Evolutionary conservation across 2,797 vertebrate genomes (phyloP), one percentile per base, ranked within the genome.

Genomic region (Acrocephalus scirpaceus): DNA sequence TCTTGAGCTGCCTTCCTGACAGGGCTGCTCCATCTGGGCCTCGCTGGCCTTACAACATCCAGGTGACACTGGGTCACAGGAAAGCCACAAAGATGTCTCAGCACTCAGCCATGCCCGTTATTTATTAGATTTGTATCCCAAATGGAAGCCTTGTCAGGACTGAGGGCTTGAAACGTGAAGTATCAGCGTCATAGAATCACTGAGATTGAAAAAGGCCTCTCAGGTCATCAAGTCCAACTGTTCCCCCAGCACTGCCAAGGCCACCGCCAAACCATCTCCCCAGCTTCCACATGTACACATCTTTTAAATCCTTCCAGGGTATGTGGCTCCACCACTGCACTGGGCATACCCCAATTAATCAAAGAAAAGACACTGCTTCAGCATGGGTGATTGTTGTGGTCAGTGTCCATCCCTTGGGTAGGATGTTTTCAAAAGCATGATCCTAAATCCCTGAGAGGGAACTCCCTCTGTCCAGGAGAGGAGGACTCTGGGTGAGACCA

Each of bases 331-430:
- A 64, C 14, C 23, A n/a, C 13, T 76, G n/a, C 29, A 13, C 44
- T 64, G 20, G 11, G 36, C 36, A 64, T 16, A 10, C 7, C 12
- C 10, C 53, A 45, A 3, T 18, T 58, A 44, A 77, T 4, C 58
- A 14, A 26, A 62, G 42, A 58, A 42, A 67, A 47, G 30, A 11
- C 70, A 12, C 2, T 11, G 38, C 4, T 8, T n/a, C 58, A 58
- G 71, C 10, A 12, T 0, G 0, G 26, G 11, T 25, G 13, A 15
- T 14, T 16, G 21, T n/a, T 65, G n/a, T 5, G 9, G 17, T 36
- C 5, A 1, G 18, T 25, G 32, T 23, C 57, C 5, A 2, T 27
- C 30, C 34, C 29, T 50, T 53, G 66, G 2, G 6, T 21, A 26
- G 40, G 26, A 42, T 19, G 4, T 7, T 34, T 72, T 22, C 81